Evolutionary conservation across 2,797 vertebrate genomes (phyloP).

Genomic region (Sebastes flavidus): DNA sequence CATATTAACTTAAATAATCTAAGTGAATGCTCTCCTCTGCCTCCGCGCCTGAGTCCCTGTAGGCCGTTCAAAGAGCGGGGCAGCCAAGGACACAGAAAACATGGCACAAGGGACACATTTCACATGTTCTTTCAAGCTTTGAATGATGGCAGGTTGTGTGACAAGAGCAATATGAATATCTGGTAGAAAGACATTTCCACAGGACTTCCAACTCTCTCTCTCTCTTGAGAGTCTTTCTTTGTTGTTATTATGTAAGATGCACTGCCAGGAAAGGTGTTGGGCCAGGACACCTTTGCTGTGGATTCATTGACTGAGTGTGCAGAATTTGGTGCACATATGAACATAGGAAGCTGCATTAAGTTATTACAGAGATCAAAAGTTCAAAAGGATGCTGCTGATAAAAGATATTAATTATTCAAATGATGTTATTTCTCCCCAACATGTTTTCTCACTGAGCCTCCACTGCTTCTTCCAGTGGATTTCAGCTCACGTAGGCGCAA

Average conservation of each 20-base stretch:
- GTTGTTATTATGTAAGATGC: conserved; percentile 14
- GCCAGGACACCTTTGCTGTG: conserved; percentile 17
- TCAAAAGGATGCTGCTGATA: conserved; percentile 50
- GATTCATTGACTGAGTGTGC: neutral
- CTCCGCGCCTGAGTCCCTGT: conserved; percentile 5
- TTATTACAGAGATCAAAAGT: conserved; percentile 28
- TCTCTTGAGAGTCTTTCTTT: conserved; percentile 7
- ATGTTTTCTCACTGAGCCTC: conserved; percentile 38
- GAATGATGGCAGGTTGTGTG: conserved; percentile 22
- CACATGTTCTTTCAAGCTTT: conserved; percentile 37
- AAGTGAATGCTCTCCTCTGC: neutral
- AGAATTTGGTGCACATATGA: neutral
- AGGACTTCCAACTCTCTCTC: conserved; percentile 6
- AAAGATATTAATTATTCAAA: conserved; percentile 63
- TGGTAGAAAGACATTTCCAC: conserved; percentile 17
- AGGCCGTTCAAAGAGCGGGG: neutral
- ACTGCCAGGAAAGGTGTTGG: neutral
- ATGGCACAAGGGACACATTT: conserved; percentile 28
- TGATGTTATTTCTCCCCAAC: conserved; percentile 53
- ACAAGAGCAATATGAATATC: conserved; percentile 31
- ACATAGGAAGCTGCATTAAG: neutral
- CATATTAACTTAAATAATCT: conserved; percentile 35
- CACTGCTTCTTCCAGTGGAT: conserved; percentile 56
- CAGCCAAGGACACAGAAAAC: conserved; percentile 42
- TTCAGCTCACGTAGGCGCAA: conserved; percentile 67